Evolutionary conservation across 1,140 invertebrate genomes (phyloP).

Genomic region (Metaphire vulgaris): DNA sequence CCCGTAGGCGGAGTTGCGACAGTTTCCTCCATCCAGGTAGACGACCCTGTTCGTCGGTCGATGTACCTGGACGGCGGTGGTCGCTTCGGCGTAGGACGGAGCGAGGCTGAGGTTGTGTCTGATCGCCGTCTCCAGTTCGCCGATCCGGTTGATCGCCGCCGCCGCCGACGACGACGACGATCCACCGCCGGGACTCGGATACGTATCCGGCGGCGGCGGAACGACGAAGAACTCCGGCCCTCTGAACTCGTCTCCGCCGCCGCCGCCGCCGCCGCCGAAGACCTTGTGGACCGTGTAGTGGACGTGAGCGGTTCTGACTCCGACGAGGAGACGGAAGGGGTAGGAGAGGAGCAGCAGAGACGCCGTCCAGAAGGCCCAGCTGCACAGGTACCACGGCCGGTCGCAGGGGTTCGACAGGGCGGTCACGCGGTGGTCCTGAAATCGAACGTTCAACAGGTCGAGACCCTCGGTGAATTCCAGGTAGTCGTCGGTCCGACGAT

Average conservation of each 20-base stretch:
- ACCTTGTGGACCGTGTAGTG: conserved; percentile 63
- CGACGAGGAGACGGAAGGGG: conserved; percentile 73
- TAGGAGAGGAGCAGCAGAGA: conserved; percentile 71
- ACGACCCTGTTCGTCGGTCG: background rate
- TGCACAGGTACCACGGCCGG: conserved; percentile 60
- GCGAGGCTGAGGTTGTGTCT: background rate
- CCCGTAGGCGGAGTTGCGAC: no score
- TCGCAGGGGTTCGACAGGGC: conserved; percentile 61
- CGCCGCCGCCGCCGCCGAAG: conserved; percentile 48
- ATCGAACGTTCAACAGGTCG: conserved; percentile 62
- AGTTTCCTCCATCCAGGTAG: background rate
- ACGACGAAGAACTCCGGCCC: background rate
- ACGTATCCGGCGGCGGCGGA: no score
- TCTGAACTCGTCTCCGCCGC: no score
- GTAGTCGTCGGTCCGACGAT: conserved; percentile 75
- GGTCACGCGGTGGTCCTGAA: conserved; percentile 65
- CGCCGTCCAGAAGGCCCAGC: conserved; percentile 64
- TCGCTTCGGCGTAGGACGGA: background rate
- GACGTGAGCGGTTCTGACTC: conserved; percentile 75
- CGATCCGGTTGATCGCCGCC: background rate
- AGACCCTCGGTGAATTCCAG: conserved; percentile 82
- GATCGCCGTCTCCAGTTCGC: background rate
- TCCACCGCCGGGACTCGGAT: no score
- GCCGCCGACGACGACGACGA: background rate
- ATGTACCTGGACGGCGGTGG: background rate